A percentile compares a stretch with the other conserved stretches of the same genome.
Conservation (phyloP, 2,113 vertebrate genomes). For the Datnioides undecimradiatus region DNA sequence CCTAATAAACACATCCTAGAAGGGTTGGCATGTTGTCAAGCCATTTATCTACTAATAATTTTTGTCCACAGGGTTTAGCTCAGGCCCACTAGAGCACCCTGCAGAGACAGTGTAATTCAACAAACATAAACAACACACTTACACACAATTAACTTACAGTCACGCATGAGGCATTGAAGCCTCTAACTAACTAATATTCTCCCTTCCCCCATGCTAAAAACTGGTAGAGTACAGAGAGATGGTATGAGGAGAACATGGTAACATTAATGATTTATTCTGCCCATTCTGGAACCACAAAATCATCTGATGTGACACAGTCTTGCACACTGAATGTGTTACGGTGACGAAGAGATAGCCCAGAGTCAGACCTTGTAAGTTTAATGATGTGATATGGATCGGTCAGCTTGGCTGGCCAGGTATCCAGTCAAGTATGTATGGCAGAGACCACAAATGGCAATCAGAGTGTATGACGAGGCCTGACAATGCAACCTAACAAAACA, state of each 20-base stretch:
- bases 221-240: constrained; percentile 9
- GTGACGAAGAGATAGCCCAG: background rate
- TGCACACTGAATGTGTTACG: too few relatives aligned
- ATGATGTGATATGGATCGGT: background rate
- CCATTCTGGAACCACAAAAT: too few relatives aligned
- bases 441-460: background rate
- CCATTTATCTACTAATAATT: background rate
- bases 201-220: background rate
- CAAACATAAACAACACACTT: background rate
- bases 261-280: background rate
- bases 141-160: too few relatives aligned
- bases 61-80: background rate
- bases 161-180: too few relatives aligned
- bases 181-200: background rate
- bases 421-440: background rate
- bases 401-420: background rate
- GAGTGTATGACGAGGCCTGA: constrained; percentile 4
- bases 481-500: constrained; percentile 1
- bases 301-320: background rate
- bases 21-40: background rate
- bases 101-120: constrained; percentile 18
- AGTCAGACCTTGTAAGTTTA: background rate
- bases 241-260: background rate
- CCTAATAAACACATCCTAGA: background rate
- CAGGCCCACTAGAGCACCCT: background rate